Conservation (phyloP, 2,797 vertebrate species). For the Pangasius larnaudii region DNA sequence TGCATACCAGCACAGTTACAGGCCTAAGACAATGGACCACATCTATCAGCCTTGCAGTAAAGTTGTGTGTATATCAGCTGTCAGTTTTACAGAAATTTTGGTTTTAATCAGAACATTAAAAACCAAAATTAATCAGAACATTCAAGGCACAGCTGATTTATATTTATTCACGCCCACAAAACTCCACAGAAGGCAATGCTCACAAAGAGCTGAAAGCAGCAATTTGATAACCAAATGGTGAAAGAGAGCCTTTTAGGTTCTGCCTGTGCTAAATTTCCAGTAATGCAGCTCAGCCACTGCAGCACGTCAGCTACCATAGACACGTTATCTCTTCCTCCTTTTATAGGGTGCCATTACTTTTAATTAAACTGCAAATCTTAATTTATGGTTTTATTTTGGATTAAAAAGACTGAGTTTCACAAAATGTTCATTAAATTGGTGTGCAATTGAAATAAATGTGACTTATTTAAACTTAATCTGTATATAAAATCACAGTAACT, state of each 20-base stretch:
- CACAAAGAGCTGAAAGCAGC: neutral
- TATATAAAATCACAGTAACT: too few species aligned
- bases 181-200: neutral
- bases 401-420: too few species aligned
- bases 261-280: neutral
- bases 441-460: too few species aligned
- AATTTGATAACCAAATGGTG: neutral
- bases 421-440: too few species aligned
- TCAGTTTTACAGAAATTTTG: neutral
- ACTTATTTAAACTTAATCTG: too few species aligned
- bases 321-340: neutral
- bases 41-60: neutral
- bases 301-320: neutral
- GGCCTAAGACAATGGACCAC: neutral
- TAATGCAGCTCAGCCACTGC: too few species aligned
- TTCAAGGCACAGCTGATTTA: neutral
- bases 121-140: neutral
- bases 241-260: neutral
- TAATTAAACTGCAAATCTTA: too few species aligned
- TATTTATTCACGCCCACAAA: neutral
- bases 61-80: neutral
- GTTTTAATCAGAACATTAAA: too few species aligned
- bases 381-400: too few species aligned
- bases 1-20: neutral
- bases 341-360: too few species aligned